Evolutionary conservation across 23 tunicate genomes (phyloP).

Genomic region (Oikopleura albicans): DNA sequence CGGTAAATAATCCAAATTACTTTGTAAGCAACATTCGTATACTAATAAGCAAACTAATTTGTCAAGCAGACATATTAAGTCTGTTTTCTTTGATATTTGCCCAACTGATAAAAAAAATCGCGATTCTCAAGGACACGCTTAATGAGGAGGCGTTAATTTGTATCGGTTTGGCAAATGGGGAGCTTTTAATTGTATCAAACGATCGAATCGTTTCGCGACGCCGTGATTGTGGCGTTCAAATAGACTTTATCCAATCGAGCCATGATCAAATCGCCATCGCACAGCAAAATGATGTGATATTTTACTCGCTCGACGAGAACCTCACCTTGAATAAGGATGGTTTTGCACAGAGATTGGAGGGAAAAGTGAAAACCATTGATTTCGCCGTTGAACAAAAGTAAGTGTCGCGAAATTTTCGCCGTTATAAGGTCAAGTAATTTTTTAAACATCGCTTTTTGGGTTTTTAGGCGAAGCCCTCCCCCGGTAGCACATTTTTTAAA

Average conservation of each 20-base stretch:
- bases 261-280: constrained; percentile 40
- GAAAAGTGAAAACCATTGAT: constrained; percentile 45
- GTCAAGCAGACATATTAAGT: too few relatives aligned
- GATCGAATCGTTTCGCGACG: not conserved
- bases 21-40: too few relatives aligned
- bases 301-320: constrained; percentile 34
- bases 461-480: too few relatives aligned
- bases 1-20: too few relatives aligned
- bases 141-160: constrained; percentile 42
- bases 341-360: constrained; percentile 43
- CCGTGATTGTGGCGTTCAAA: constrained; percentile 32
- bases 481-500: too few relatives aligned
- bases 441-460: too few relatives aligned
- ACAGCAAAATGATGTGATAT: constrained; percentile 37
- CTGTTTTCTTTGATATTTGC: too few relatives aligned
- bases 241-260: not conserved
- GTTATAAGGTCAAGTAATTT: not conserved
- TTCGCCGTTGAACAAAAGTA: constrained; percentile 48
- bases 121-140: too few relatives aligned
- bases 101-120: too few relatives aligned
- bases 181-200: constrained; percentile 22
- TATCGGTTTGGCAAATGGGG: constrained; percentile 79
- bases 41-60: too few relatives aligned
- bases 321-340: constrained; percentile 35
- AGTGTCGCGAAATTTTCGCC: constrained; percentile 27